Evolutionary conservation across 37 sponge, comb jelly and placozoan species (phyloP).

Genomic region (Halisarca cf. caerulea): DNA sequence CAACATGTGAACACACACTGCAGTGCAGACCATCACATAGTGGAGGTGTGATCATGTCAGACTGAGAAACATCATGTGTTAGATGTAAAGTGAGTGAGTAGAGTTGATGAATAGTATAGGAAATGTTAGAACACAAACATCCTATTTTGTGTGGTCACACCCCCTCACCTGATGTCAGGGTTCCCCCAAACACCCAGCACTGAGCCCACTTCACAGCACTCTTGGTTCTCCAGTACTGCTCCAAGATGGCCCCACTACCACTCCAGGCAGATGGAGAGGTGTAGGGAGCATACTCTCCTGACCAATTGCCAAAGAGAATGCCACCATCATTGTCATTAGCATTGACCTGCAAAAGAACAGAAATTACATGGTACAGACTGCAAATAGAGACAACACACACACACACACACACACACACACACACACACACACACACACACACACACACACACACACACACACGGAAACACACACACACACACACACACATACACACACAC

Average conservation of each 20-base stretch:
- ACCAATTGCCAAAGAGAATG: conserved; percentile 61
- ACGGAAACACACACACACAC: neutral
- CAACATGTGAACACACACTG: neutral
- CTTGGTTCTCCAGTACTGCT: conserved; percentile 58
- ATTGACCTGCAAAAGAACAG: neutral
- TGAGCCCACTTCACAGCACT: conserved; percentile 71
- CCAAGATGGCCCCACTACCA: conserved; percentile 67
- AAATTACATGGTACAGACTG: neutral
- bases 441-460: too few relatives aligned
- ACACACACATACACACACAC: neutral
- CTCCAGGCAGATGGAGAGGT: conserved; percentile 73
- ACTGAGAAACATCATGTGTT: neutral
- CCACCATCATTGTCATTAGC: conserved; percentile 62
- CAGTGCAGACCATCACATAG: neutral
- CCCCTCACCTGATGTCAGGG: conserved; percentile 68
- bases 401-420: too few relatives aligned
- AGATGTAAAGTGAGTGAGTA: neutral
- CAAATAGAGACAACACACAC: neutral
- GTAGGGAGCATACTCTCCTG: conserved; percentile 49
- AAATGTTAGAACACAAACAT: neutral
- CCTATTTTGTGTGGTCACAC: neutral
- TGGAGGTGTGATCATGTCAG: neutral
- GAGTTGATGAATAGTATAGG: neutral
- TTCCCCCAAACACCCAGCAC: conserved; percentile 85
- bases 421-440: too few relatives aligned